Base-by-base conservation (phyloP, 2,797 vertebrate species). In the Falco biarmicus region DNA sequence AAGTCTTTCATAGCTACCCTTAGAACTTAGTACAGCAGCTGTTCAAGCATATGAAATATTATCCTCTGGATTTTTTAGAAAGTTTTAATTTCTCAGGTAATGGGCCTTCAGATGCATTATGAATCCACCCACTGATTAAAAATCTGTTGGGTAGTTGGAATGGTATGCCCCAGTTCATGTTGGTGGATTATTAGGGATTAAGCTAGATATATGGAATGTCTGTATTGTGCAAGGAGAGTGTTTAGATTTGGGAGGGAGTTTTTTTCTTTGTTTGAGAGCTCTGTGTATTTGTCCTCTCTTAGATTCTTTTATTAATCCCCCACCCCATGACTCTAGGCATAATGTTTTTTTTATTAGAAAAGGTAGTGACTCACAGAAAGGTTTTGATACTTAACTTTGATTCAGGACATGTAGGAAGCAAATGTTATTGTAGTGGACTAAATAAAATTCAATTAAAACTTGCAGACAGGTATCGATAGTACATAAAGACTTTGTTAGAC, bases 381-480 rank as follows among this genome's bases (percentile, higher is more conserved):
- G 32, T 54, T 89, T 92, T 87, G 32, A n/a, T 88, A n/a, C n/a
- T 82, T 77, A 18, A 18, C 39, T 19, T 15, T 43, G 47, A 43
- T 90, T 68, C 41, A 57, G 70, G 74, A 69, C 13, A 8, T 25
- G 11, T 50, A 76, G 26, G 24, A 87, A 84, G 47, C 50, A 89
- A 76, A 50, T 73, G 22, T 84, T 78, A 48, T 24, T 79, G 18
- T 63, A 41, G 34, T 3, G 2, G 11, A 48, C 47, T 73, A 74
- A 77, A 39, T 63, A 34, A 92, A 91, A 75, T n/a, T 73, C 65
- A 82, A 21, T 39, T 87, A 91, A 89, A 92, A 84, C 54, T 87
- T 93, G 10, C 11, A 11, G 81, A 28, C 11, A 18, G 15, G 3
- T 83, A 28, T 84, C 77, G 56, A 37, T 82, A 43, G 14, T 34